Evolutionary conservation across 2,113 vertebrate genomes (phyloP).

Genomic region (Varanus salvator): DNA sequence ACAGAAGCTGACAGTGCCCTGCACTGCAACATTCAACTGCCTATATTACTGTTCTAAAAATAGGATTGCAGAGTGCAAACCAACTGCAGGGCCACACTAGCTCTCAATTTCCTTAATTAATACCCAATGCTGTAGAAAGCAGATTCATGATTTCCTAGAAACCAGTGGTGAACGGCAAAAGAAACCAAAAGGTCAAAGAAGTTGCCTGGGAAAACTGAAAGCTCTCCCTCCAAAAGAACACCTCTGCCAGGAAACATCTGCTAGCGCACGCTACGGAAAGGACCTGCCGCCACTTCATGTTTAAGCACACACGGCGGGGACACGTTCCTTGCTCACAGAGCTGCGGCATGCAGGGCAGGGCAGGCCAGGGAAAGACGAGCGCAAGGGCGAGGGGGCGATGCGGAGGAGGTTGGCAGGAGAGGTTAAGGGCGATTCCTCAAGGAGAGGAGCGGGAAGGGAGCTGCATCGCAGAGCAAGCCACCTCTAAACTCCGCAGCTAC

Average conservation of each 20-base stretch:
- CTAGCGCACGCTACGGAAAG: rapidly evolving
- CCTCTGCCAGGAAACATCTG: background rate
- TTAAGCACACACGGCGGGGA: too few relatives aligned
- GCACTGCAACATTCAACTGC: too few relatives aligned
- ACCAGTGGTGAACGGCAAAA: background rate
- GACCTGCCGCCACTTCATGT: background rate
- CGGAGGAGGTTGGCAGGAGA: background rate
- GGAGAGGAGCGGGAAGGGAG: too few relatives aligned
- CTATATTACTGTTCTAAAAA: background rate
- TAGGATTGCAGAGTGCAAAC: background rate
- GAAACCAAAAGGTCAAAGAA: background rate
- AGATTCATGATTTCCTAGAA: background rate
- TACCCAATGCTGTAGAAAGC: background rate
- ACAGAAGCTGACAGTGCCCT: background rate
- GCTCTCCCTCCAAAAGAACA: background rate
- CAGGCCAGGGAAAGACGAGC: too few relatives aligned
- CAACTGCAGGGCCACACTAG: background rate
- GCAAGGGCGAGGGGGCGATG: too few relatives aligned
- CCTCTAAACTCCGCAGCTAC: too few relatives aligned
- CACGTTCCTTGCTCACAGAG: background rate
- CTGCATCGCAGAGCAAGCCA: background rate
- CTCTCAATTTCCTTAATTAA: background rate
- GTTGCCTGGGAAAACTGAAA: background rate
- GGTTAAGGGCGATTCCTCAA: background rate
- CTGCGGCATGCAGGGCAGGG: too few relatives aligned